Conservation (phyloP, 2,113 vertebrate genomes). For the Anarrhichthys ocellatus region DNA sequence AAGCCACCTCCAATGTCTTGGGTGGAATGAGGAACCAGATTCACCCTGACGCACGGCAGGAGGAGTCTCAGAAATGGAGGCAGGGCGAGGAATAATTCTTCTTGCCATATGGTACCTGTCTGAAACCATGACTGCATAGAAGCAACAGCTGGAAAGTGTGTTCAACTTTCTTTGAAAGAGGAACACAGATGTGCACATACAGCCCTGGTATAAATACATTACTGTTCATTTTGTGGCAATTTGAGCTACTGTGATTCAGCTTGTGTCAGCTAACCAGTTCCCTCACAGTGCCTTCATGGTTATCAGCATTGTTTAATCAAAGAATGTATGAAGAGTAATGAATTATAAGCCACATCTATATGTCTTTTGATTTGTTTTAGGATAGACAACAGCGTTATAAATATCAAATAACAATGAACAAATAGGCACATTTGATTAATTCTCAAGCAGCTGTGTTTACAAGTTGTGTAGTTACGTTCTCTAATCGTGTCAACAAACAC, state of each 20-base stretch:
- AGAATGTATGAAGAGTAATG: constrained; percentile 35
- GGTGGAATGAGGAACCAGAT: constrained; percentile 99
- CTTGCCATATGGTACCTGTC: background rate
- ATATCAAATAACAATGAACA: constrained; percentile 41
- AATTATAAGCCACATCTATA: constrained; percentile 29
- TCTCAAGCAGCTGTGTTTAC: constrained; percentile 62
- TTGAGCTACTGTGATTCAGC: constrained; percentile 65
- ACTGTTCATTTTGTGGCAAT: constrained; percentile 59
- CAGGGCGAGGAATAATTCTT: constrained; percentile 86
- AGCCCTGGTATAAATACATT: constrained; percentile 65
- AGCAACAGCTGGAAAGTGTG: constrained; percentile 14
- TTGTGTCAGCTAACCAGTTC: constrained; percentile 60
- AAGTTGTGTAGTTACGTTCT: constrained; percentile 48
- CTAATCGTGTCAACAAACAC: constrained; percentile 53
- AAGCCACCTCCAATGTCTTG: constrained; percentile 96
- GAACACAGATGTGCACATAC: constrained; percentile 19
- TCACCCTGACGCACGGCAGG: constrained; percentile 94
- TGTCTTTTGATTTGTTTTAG: constrained; percentile 21
- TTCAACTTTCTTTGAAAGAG: constrained; percentile 15
- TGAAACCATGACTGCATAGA: constrained; percentile 36
- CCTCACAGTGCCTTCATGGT: constrained; percentile 83
- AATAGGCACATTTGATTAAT: constrained; percentile 33
- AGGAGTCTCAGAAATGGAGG: constrained; percentile 98
- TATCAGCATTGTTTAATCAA: constrained; percentile 57
- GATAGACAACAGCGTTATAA: constrained; percentile 26